Evolutionary conservation across 2,113 vertebrate genomes (phyloP), one percentile per base, ranked within the genome.

Genomic region (Bungarus multicinctus): DNA sequence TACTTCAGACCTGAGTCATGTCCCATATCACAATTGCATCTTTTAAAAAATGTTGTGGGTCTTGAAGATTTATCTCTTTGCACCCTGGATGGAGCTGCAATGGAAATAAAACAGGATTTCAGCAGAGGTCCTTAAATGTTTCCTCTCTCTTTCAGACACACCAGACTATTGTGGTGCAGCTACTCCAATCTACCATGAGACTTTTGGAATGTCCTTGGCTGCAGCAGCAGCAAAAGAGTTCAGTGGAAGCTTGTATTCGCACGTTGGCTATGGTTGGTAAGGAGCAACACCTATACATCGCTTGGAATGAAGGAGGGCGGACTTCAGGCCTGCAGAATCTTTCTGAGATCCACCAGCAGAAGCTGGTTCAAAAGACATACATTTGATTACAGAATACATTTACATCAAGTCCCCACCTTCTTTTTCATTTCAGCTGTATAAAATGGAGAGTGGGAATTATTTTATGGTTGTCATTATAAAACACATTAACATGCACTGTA

Each of bases 131-230:
- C 22, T 30, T 5, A 54, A 52, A 53, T 60, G 54, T 34, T 18
- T 50, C 0, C 27, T 57, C 9, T 89, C 69, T 91, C 90, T 95
- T 89, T 27, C 97, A 99, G 99, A 98, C 98, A 52, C 99, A 99
- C 69, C 98, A 99, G 97, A 98, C 98, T 60, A 99, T 99, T 3
- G 97, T 99, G 58, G 98, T 98, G 2, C 99, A 99, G 96, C 98
- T 99, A 91, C 97, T 99, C 0, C 99, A 99, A 96, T 99, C 99
- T 9, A 98, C 98, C n/a, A 97, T 95, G 60, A 96, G 99, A n/a
- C 98, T 99, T 92, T 95, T 99, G 60, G 99, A 99, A 95, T 99
- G 98, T 39, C 97, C 98, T 0, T 99, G 99, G 99, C 97, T 99
- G 95, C 99, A 99, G 97, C 98, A 98, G 97, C 99, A 98, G 95